These are phyloP conservation scores for Seriola aureovittata DNA, from an alignment of 2,113 vertebrate species.

Conservation along the genomic window DNA sequence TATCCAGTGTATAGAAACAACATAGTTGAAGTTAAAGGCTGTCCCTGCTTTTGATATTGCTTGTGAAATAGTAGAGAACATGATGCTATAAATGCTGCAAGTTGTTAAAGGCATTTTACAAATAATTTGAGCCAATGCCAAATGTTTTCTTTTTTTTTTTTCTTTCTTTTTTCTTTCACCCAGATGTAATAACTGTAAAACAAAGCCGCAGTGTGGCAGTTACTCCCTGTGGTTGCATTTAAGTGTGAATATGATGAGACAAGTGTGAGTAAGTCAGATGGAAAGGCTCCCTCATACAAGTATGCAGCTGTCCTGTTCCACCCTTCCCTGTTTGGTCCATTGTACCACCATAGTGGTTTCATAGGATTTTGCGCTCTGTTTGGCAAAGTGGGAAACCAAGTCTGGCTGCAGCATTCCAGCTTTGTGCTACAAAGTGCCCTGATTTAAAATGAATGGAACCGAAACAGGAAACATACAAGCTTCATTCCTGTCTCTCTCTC, in stretches of 20 bases:
- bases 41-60: background rate
- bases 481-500: conserved; percentile 5
- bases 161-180: background rate
- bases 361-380: conserved; percentile 78
- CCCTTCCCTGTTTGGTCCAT: conserved; percentile 33
- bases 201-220: conserved; percentile 16
- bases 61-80: background rate
- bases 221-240: conserved; percentile 45
- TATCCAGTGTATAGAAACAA: background rate
- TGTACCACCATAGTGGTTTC: conserved; percentile 43
- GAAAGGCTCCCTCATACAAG: conserved; percentile 55
- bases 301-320: conserved; percentile 60
- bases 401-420: conserved; percentile 33
- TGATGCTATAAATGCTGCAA: background rate
- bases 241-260: conserved; percentile 69
- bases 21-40: background rate
- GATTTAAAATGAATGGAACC: conserved; percentile 75
- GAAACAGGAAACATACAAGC: conserved; percentile 44
- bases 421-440: conserved; percentile 65
- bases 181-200: conserved; percentile 14
- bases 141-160: background rate
- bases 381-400: conserved; percentile 74
- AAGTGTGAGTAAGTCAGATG: conserved; percentile 67
- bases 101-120: background rate
- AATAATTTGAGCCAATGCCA: background rate